Conservation (phyloP, 2,888 invertebrate species). For the Aphelenchoides bicaudatus region DNA sequence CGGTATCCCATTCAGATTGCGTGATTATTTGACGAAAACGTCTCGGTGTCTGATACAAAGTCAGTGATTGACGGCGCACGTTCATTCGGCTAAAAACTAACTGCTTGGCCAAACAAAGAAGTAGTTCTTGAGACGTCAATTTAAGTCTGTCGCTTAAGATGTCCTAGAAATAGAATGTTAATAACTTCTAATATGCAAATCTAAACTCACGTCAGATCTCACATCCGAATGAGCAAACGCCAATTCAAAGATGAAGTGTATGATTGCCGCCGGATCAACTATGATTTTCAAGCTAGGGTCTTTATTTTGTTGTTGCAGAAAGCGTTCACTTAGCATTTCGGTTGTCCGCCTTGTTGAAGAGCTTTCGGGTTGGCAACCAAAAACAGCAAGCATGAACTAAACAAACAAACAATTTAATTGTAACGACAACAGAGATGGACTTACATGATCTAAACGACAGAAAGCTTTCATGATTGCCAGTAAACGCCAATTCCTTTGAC, state of each 20-base stretch:
- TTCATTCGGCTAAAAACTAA: conserved; percentile 66
- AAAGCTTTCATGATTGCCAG: conserved; percentile 31
- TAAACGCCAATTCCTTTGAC: conserved; percentile 25
- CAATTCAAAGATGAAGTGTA: conserved; percentile 51
- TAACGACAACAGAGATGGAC: background rate
- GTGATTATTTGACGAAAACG: conserved; percentile 85
- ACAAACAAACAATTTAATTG: conserved; percentile 18
- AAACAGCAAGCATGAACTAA: conserved; percentile 26
- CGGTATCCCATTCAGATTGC: conserved; percentile 89
- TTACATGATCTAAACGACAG: conserved; percentile 21
- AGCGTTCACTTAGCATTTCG: too few relatives aligned
- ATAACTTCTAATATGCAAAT: background rate
- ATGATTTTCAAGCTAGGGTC: too few relatives aligned
- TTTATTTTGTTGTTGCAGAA: too few relatives aligned
- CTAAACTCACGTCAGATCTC: conserved; percentile 15
- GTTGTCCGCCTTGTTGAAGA: too few relatives aligned
- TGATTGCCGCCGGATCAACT: conserved; percentile 24
- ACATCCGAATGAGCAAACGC: conserved; percentile 34
- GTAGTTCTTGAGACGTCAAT: conserved; percentile 38
- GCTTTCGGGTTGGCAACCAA: too few relatives aligned
- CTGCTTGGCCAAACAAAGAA: conserved; percentile 69
- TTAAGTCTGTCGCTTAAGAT: conserved; percentile 24
- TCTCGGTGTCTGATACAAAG: conserved; percentile 74
- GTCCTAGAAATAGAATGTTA: conserved; percentile 20
- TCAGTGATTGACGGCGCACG: conserved; percentile 29